phyloP scores from a whole-genome alignment of 2,888 invertebrate genomes.

The Iphiclides podalirius region DNA sequence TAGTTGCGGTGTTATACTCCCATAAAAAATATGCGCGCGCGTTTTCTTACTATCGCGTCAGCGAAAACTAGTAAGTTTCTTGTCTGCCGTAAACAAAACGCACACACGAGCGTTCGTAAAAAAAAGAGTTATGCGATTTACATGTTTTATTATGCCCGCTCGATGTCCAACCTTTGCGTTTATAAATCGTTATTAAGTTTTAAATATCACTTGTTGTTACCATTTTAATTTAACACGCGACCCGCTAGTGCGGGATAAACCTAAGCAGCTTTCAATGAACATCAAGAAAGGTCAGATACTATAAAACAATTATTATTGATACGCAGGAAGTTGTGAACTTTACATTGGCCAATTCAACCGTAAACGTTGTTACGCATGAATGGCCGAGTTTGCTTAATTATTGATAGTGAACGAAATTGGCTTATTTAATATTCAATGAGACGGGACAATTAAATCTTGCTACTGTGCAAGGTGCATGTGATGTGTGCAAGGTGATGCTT shows the following conservation, averaged over 20 bases:
- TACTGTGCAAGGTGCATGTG: neutral
- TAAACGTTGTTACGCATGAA: conserved; percentile 52
- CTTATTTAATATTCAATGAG: conserved; percentile 23
- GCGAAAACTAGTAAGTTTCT: conserved; percentile 7
- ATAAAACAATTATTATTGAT: conserved; percentile 37
- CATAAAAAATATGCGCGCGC: conserved; percentile 18
- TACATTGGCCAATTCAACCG: conserved; percentile 52
- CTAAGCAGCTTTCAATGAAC: conserved; percentile 23
- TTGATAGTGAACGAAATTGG: conserved; percentile 36
- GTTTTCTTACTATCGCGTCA: conserved; percentile 21
- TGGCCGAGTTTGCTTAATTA: conserved; percentile 53
- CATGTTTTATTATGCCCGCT: conserved; percentile 8
- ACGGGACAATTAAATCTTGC: conserved; percentile 16
- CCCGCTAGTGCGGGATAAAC: conserved; percentile 2
- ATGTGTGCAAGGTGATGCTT: neutral
- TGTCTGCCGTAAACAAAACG: conserved; percentile 10
- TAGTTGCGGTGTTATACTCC: conserved; percentile 15
- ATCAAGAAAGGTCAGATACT: conserved; percentile 45
- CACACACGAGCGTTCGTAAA: conserved; percentile 1
- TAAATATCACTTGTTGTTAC: conserved; percentile 11
- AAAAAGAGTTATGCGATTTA: conserved; percentile 3
- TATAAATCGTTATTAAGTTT: conserved; percentile 1
- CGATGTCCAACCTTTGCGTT: conserved; percentile 1
- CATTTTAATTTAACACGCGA: neutral
- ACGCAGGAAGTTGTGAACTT: conserved; percentile 58